These are phyloP conservation scores for Calcarius lapponicus DNA, from an alignment of 2,797 vertebrate species.

Conservation along the genomic window DNA sequence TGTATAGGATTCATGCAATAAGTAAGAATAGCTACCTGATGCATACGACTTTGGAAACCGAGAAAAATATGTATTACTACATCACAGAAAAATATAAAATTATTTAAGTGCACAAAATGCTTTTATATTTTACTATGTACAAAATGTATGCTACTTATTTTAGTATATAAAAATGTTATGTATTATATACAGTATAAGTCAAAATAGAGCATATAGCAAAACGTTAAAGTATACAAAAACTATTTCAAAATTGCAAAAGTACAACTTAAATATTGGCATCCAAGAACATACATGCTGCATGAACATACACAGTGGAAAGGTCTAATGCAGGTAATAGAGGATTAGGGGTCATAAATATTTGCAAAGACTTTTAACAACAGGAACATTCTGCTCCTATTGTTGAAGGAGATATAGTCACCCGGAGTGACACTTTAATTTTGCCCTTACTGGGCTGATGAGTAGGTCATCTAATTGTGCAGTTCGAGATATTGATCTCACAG, in stretches of 20 bases:
- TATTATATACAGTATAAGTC: background rate
- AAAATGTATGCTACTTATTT: background rate
- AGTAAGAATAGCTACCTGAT: background rate
- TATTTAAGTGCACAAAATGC: background rate
- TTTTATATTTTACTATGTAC: background rate
- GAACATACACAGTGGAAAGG: background rate
- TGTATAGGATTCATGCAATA: background rate
- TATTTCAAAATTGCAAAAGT: background rate
- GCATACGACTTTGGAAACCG: background rate
- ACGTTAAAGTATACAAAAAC: background rate
- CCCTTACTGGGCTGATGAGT: background rate
- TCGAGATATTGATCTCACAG: background rate
- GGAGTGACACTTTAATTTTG: background rate
- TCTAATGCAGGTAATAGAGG: background rate
- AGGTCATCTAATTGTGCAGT: background rate
- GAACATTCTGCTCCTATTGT: background rate
- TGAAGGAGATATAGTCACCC: background rate
- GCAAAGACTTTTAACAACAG: background rate
- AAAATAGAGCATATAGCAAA: background rate
- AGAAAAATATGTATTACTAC: background rate
- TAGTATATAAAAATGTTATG: background rate
- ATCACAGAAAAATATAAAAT: background rate
- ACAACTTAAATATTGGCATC: background rate
- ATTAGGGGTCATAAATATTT: background rate
- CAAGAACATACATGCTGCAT: background rate